Percentiles rank a stretch among this genome's conserved stretches.
phyloP scores from a whole-genome alignment of 2,888 invertebrate species.

The Poecilobothrus nobilitatus region DNA sequence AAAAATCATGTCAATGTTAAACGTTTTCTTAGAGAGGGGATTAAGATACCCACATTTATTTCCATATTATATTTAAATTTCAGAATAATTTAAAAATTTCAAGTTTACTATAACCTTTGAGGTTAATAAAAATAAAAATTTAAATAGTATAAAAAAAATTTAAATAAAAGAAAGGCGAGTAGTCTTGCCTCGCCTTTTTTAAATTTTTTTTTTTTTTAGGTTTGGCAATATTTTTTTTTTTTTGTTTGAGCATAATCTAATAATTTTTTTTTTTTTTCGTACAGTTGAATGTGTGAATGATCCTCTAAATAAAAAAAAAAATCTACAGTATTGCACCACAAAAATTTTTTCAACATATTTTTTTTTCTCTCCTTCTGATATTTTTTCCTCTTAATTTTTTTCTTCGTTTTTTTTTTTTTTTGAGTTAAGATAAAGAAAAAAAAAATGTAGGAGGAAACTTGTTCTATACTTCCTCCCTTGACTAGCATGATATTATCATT shows the following conservation, averaged over 20 bases:
- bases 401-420: too few relatives aligned
- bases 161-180: not conserved
- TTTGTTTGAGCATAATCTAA: not conserved
- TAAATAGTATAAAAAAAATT: too few relatives aligned
- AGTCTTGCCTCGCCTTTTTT: not conserved
- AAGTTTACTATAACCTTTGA: too few relatives aligned
- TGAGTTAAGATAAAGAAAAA: not conserved
- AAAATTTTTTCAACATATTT: not conserved
- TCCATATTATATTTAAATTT: too few relatives aligned
- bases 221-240: not conserved
- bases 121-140: too few relatives aligned
- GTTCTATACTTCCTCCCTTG: not conserved
- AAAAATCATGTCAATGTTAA: too few relatives aligned
- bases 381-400: not conserved
- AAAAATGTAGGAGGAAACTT: constrained; percentile 2
- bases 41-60: too few relatives aligned
- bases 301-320: too few relatives aligned
- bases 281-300: too few relatives aligned
- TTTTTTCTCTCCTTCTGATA: not conserved
- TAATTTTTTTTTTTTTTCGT: too few relatives aligned
- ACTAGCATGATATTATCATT: not conserved
- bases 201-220: not conserved
- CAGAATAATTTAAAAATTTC: too few relatives aligned
- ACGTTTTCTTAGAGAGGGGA: too few relatives aligned
- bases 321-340: not conserved